Conservation (phyloP, 2,113 vertebrate species). For the Hippocampus guttulatus region DNA sequence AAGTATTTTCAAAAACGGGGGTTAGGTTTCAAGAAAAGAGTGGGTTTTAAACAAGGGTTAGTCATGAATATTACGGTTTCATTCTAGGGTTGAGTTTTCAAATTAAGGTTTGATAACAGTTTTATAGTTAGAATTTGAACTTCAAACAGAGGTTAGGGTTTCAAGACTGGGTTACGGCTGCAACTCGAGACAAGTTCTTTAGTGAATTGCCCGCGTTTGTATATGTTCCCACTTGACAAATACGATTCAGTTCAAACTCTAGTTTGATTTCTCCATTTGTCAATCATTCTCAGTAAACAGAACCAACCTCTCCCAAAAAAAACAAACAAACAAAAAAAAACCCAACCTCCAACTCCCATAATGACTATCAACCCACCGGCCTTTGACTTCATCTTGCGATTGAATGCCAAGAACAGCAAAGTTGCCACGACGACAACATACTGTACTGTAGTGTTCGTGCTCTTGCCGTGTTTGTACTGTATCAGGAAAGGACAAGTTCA, state of each 20-base stretch:
- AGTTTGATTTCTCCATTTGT: background rate
- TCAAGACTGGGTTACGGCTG: too few relatives aligned
- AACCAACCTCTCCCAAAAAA: background rate
- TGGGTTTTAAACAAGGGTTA: too few relatives aligned
- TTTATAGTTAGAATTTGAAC: too few relatives aligned
- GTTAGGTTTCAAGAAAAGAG: too few relatives aligned
- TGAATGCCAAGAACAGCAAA: background rate
- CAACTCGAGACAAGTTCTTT: too few relatives aligned
- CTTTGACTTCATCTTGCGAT: background rate
- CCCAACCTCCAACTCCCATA: background rate
- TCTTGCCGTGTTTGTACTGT: background rate
- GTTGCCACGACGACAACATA: background rate
- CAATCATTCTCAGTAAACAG: background rate
- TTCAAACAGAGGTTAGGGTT: too few relatives aligned
- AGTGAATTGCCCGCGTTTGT: too few relatives aligned
- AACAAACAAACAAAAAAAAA: too few relatives aligned
- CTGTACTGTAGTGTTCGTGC: background rate
- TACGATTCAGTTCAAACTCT: background rate
- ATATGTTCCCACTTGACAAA: background rate
- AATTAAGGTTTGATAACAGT: too few relatives aligned
- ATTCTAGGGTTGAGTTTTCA: too few relatives aligned
- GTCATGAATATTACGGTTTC: too few relatives aligned
- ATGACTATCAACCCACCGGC: background rate
- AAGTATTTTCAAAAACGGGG: too few relatives aligned
- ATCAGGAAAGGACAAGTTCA: background rate